Conservation (phyloP, 2,113 vertebrate genomes). For the Zosterops pallidus region DNA sequence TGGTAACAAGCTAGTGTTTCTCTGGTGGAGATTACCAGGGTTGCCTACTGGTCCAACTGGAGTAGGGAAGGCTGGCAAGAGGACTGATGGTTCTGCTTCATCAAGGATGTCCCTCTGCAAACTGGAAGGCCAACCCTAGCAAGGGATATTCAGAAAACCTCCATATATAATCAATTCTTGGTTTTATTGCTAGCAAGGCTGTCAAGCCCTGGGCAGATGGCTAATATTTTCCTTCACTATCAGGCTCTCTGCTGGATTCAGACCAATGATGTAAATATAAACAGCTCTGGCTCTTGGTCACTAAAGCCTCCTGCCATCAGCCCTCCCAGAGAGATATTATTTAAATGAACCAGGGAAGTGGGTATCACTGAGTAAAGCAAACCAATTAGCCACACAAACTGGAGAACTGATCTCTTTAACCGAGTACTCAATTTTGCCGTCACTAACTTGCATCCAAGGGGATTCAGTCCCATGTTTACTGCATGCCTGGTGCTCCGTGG, state of each 20-base stretch:
- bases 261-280: conserved; percentile 52
- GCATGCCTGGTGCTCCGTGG: background rate
- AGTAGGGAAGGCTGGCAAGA: background rate
- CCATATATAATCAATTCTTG: background rate
- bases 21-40: background rate
- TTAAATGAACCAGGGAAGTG: conserved; percentile 20
- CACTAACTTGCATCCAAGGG: background rate
- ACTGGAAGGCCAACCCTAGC: background rate
- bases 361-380: conserved; percentile 24
- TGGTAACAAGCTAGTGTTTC: background rate
- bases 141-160: background rate
- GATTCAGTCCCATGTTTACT: background rate
- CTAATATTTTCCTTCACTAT: conserved; percentile 51
- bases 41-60: background rate
- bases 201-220: conserved; percentile 39
- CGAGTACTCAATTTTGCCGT: accelerated
- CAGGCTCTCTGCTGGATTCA: conserved; percentile 40
- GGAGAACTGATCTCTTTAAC: background rate
- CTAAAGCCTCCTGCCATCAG: conserved; percentile 19
- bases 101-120: background rate
- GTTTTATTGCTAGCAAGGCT: conserved; percentile 17
- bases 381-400: background rate
- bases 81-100: accelerated
- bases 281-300: conserved; percentile 22
- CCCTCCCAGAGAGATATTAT: background rate